phyloP scores from a whole-genome alignment of 2,888 invertebrate genomes.

The Callyntrura guangdongensis region DNA sequence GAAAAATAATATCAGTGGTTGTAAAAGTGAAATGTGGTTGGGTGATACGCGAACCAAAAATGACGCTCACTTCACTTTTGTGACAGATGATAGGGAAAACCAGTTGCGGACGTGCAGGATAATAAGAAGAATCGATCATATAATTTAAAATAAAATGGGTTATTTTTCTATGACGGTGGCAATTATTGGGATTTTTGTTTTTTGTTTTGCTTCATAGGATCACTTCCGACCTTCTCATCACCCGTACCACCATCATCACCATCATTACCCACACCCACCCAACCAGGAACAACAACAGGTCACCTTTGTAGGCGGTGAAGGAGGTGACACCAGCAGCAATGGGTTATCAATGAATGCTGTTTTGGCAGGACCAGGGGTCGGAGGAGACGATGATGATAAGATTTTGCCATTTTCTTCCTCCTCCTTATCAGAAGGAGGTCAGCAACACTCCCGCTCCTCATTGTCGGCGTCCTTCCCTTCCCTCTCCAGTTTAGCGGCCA shows the following conservation, averaged over 20 bases:
- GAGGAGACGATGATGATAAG: background rate
- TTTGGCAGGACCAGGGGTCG: background rate
- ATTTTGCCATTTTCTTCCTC: background rate
- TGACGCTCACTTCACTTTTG: too few relatives aligned
- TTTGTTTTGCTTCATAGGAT: constrained; percentile 25
- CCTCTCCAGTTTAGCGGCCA: constrained; percentile 30
- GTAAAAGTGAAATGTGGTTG: too few relatives aligned
- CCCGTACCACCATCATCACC: background rate
- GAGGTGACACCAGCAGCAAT: background rate
- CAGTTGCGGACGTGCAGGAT: background rate
- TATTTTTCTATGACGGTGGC: background rate
- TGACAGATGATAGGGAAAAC: background rate
- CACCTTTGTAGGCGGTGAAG: background rate
- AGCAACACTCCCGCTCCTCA: constrained; percentile 14
- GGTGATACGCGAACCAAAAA: too few relatives aligned
- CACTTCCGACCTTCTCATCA: constrained; percentile 12
- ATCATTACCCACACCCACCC: background rate
- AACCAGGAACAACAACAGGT: background rate
- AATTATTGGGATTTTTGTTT: background rate
- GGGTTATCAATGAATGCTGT: constrained; percentile 3
- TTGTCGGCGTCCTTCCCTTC: background rate
- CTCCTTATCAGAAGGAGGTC: background rate
- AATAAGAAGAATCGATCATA: background rate
- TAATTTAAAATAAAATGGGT: background rate
- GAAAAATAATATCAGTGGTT: too few relatives aligned